Conservation (phyloP, 2,888 invertebrate species). For the Nudaria mundana region DNA sequence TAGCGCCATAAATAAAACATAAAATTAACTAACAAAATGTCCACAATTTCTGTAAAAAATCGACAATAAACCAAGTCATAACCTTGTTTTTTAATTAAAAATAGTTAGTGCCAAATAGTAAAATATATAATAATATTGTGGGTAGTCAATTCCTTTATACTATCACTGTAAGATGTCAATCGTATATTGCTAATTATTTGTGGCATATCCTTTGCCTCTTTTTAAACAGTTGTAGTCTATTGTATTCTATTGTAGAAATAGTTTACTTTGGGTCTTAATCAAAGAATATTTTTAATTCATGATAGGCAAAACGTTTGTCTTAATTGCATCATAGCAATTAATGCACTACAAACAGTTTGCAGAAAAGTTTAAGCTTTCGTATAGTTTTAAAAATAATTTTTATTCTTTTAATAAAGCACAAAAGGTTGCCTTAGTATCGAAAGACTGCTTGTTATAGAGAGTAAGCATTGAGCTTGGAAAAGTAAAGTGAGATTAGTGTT, state of each 20-base stretch:
- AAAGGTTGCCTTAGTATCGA: conserved; percentile 22
- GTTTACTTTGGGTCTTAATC: no score
- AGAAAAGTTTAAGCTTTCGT: conserved; percentile 17
- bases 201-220: conserved; percentile 1
- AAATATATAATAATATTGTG: no score
- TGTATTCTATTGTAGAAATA: no score
- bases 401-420: conserved; percentile 15
- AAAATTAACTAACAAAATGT: not conserved
- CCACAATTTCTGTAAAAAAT: not conserved
- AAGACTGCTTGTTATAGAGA: conserved; percentile 42
- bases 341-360: not conserved
- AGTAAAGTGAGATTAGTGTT: conserved; percentile 58
- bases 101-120: conserved; percentile 50
- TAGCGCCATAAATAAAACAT: not conserved
- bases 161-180: not conserved
- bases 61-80: conserved; percentile 1
- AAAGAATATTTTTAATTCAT: no score
- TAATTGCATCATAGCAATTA: not conserved
- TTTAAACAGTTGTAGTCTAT: no score
- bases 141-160: conserved; percentile 1
- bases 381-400: conserved; percentile 17
- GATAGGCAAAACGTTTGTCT: no score
- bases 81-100: conserved; percentile 9
- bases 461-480: conserved; percentile 37
- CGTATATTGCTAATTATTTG: conserved; percentile 1